Percentiles rank a stretch among this genome's conserved stretches.
Conservation (phyloP, 2,113 vertebrate species). For the Zapornia atra region DNA sequence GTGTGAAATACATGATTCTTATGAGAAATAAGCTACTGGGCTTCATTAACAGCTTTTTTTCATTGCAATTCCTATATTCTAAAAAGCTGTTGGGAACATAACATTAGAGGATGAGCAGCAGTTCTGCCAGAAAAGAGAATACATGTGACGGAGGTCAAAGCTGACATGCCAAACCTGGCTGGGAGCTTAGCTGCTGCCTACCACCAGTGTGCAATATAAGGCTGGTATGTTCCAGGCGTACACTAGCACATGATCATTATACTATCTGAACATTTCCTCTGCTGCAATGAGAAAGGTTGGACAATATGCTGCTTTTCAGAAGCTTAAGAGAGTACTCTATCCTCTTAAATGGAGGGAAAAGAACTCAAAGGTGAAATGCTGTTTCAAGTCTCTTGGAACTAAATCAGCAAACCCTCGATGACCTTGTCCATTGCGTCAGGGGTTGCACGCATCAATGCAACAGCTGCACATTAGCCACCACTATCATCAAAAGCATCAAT, state of each 20-base stretch:
- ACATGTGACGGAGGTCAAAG: background rate
- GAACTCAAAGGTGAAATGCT: background rate
- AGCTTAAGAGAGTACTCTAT: background rate
- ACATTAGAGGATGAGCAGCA: background rate
- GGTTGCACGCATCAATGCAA: background rate
- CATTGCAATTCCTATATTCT: background rate
- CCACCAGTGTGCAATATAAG: background rate
- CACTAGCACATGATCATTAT: accelerated
- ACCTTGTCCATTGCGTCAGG: background rate
- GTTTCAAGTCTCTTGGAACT: background rate
- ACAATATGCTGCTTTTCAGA: background rate
- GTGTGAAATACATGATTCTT: background rate
- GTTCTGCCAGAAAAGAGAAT: background rate
- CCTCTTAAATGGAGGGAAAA: background rate
- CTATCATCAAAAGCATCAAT: background rate
- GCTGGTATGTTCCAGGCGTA: background rate
- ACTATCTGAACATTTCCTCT: background rate
- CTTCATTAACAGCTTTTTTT: background rate
- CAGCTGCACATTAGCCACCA: background rate
- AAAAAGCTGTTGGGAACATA: background rate
- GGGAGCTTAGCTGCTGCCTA: background rate
- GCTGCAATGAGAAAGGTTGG: background rate
- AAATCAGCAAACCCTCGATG: background rate
- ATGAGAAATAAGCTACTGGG: background rate
- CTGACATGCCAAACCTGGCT: background rate